Base-by-base conservation (phyloP, 2,888 invertebrate species). In the Volucella inanis region DNA sequence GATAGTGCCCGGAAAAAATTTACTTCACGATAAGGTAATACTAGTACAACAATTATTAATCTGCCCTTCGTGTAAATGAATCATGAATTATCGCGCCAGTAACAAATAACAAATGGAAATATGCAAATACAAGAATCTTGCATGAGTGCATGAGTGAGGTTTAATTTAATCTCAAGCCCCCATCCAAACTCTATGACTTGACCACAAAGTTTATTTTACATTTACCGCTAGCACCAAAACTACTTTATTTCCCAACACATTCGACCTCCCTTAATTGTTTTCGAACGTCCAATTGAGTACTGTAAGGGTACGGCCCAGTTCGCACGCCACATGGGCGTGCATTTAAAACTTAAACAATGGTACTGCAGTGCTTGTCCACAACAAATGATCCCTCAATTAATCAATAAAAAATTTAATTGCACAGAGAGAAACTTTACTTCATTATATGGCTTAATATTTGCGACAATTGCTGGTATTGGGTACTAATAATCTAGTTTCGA, bases 81-180 rank as follows among this genome's bases (percentile, higher is more conserved):
- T 79, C 64, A 84, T 79, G 79, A 84, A 84, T 84, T 83, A 83
- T 83, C 64, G 83, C 79, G 57, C 74, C 67, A 54, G 31, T 31
- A 31, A 31, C 31, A 31, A 31, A 31, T 59, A 67, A 83, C 72
- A 83, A 83, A 83, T 83, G 68, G 74, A 74, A 79, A 57, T 74
- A 83, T 83, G 83, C 74, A 74, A 83, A 84, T 75, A 62, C 10
- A 22, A 31, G 1, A 31, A 0, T 52, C 45, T 74, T 64, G 74
- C 79, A 83, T 75, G 74, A 70, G 68, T 68, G 68, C 61, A 54
- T 31, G 31, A 31, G 6, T 4, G 31, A 31, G 6, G 31, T 6
- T 31, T 6, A 31, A 31, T 31, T 31, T 31, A 31, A 31, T 31
- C 31, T 1, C 6, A 67, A 68, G 14, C 31, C 38, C 4, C 12